These are phyloP conservation scores for Halcyon smyrnensis DNA, from an alignment of 2,797 vertebrate genomes.

Conservation along the genomic window DNA sequence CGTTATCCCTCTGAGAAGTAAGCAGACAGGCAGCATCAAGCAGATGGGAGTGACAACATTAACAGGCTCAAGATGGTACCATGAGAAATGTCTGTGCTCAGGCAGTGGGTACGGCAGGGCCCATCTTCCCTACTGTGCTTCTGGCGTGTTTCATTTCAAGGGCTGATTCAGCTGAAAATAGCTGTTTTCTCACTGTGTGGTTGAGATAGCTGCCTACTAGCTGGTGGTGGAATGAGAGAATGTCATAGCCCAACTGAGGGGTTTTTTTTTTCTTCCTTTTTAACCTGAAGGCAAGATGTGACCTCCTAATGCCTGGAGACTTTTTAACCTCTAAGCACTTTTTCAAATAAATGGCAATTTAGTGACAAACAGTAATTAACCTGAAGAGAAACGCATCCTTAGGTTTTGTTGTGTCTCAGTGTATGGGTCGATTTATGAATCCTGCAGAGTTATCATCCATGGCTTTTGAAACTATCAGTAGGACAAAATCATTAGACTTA, in stretches of 20 bases:
- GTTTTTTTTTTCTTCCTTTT: neutral
- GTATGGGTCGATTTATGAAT: neutral
- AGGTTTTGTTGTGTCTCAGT: neutral
- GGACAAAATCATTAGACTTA: neutral
- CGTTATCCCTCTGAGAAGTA: neutral
- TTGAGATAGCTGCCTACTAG: neutral
- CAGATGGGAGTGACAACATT: neutral
- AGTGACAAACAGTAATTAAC: conserved; percentile 24
- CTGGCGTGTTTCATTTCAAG: neutral
- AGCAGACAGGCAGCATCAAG: neutral
- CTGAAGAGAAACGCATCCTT: neutral
- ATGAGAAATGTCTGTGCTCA: neutral
- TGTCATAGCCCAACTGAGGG: neutral
- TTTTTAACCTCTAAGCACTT: neutral
- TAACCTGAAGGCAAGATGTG: neutral
- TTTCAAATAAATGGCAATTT: neutral
- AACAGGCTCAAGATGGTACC: neutral
- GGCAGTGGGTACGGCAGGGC: neutral
- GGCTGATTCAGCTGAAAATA: neutral
- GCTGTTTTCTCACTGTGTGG: accelerated
- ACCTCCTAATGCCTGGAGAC: neutral
- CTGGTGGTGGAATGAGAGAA: neutral
- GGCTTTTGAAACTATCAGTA: neutral
- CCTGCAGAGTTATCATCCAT: neutral
- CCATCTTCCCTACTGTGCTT: accelerated